Evolutionary conservation across 1,140 invertebrate genomes (phyloP).

Genomic region (Drosophila bocki): DNA sequence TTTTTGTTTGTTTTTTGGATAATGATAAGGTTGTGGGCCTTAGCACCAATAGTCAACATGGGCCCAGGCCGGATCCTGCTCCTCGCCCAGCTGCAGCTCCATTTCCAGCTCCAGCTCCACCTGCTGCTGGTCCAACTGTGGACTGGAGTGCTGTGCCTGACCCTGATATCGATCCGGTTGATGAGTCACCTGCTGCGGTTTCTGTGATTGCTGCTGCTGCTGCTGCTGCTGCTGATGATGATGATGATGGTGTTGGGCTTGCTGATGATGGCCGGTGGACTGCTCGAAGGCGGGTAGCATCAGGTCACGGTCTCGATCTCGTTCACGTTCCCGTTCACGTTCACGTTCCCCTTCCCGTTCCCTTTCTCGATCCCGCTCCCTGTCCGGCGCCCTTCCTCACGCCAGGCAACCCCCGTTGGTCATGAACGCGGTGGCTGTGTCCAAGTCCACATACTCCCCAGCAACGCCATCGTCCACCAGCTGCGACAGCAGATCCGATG

Average conservation of each 20-base stretch:
- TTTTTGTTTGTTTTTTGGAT: constrained; percentile 1
- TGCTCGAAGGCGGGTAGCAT: constrained; percentile 56
- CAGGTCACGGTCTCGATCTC: constrained; percentile 52
- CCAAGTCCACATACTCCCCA: constrained; percentile 79
- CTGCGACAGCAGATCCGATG: constrained; percentile 72
- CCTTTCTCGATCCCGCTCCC: constrained; percentile 45
- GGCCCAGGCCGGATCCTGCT: constrained; percentile 65
- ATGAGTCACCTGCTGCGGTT: neutral
- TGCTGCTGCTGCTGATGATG: constrained; percentile 1
- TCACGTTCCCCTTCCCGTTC: neutral
- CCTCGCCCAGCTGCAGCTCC: constrained; percentile 45
- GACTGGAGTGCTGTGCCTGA: constrained; percentile 27
- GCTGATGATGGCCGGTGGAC: constrained; percentile 30
- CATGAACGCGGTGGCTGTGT: constrained; percentile 75
- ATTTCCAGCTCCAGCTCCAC: constrained; percentile 49
- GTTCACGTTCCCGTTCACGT: constrained; percentile 11
- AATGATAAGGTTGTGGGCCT: neutral
- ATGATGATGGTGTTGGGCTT: constrained; percentile 3
- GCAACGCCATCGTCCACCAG: constrained; percentile 68
- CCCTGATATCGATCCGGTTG: neutral
- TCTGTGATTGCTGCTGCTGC: constrained; percentile 1
- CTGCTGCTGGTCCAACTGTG: constrained; percentile 41
- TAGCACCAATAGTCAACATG: constrained; percentile 77
- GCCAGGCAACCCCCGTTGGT: constrained; percentile 81
- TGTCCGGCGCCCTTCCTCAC: constrained; percentile 71